Conservation (phyloP, 2,113 vertebrate genomes). For the Gallinago jamesoni region DNA sequence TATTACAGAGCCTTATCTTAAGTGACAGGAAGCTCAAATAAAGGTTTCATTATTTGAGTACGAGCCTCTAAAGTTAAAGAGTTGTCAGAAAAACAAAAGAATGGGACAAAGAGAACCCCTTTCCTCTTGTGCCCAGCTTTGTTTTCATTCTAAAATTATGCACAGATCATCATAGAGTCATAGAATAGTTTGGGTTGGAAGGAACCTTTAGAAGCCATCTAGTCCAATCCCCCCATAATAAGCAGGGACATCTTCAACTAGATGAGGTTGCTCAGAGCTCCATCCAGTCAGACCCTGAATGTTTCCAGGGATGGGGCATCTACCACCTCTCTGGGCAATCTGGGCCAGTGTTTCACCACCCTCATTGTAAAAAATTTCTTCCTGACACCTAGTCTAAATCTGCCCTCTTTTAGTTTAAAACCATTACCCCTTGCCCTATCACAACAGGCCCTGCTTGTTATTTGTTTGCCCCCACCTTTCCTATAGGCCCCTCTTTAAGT, state of each 20-base stretch:
- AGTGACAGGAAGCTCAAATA: conserved; percentile 11
- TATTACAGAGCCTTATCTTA: not conserved
- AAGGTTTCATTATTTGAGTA: not conserved
- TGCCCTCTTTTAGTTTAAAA: not conserved
- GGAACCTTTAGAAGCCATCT: not conserved
- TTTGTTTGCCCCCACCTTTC: not conserved
- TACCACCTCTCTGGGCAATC: not conserved
- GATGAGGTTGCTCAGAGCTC: not conserved
- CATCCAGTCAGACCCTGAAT: not conserved
- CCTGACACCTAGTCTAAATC: not conserved
- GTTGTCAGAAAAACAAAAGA: not conserved
- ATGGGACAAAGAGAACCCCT: not conserved
- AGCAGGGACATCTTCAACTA: not conserved
- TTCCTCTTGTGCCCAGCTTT: not conserved
- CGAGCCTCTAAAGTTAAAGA: not conserved
- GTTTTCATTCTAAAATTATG: not conserved
- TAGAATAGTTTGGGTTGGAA: not conserved
- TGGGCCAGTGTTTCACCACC: not conserved
- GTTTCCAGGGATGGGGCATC: not conserved
- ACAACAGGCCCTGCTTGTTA: not conserved
- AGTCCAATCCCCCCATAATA: not conserved
- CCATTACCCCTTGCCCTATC: not conserved
- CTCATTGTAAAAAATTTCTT: not conserved
- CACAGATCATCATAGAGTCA: not conserved
- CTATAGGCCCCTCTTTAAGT: not conserved